Conservation (phyloP, 2,113 vertebrate genomes). For the Actinemys pallida region DNA sequence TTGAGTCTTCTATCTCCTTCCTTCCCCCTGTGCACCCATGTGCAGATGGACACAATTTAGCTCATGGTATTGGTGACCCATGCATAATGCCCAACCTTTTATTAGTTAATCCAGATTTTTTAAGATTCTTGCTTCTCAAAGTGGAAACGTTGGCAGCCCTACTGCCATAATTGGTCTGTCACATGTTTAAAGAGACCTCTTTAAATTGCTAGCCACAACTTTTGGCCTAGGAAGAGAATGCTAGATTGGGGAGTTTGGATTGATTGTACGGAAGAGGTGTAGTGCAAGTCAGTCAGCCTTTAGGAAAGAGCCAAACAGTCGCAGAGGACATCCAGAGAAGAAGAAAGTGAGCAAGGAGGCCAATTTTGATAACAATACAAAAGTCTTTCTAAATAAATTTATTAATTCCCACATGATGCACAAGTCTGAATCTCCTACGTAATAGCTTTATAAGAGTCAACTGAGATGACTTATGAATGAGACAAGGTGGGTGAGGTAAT, state of each 20-base stretch:
- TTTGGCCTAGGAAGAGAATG: neutral
- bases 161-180: neutral
- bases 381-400: neutral
- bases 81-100: neutral
- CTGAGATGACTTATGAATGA: slow-evolving; percentile 37
- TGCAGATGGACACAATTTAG: neutral
- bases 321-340: neutral
- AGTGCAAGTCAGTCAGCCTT: neutral
- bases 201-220: rapidly evolving
- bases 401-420: neutral
- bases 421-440: neutral
- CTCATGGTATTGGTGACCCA: neutral
- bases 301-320: neutral
- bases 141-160: rapidly evolving
- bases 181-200: neutral
- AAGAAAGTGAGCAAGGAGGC: neutral
- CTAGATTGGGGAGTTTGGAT: neutral
- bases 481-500: neutral
- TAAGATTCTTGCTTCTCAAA: neutral
- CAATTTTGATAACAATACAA: neutral
- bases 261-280: neutral
- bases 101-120: neutral
- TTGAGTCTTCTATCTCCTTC: neutral
- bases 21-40: rapidly evolving
- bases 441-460: neutral